Evolutionary conservation across 1,140 invertebrate species (phyloP), one percentile per base, ranked within the genome.

Genomic region (Aphis gossypii): DNA sequence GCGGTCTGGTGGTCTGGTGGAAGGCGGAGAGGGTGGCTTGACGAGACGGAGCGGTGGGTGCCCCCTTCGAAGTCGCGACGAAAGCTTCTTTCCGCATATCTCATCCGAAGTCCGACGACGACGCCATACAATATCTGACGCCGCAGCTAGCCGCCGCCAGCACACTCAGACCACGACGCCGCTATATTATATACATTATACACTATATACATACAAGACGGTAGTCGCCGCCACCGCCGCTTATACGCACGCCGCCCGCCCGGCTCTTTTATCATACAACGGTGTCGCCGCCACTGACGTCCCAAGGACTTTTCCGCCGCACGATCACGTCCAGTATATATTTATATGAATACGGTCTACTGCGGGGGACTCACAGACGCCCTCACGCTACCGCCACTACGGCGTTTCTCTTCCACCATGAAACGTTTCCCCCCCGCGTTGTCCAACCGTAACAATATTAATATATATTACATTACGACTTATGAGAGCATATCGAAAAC

Each of bases 81-180:
- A 90, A 90, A 60, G 89, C 89, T 90, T 90, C 89, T 90, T 90
- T 90, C 56, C 89, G 89, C 89, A 56, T 89, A 56, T 89, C 88
- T 89, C 88, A 38, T 89, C 88, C 88, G 20, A 89, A 89, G 88
- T 89, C 88, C 48, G 44, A 87, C 84, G 82, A 84, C 82, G 88
- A 89, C 87, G 87, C 88, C 88, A 56, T 25, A 38, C 88, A 56
- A 56, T 56, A 89, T 89, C 88, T 56, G 88, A 89, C 88, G 88
- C 48, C 88, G 87, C 46, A 21, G 87, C 87, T n/a, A 9, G 87
- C 87, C n/a, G 48, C 87, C 87, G 87, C 87, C 87, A 21, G 48
- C 87, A 54, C 48, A 89, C 87, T 54, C 87, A 89, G 44, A 44
- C 84, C 41, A 44, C 60, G 60, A 76, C 60, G 60, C 60, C 60